A percentile compares a stretch with the other conserved stretches of the same genome.
Evolutionary conservation across 2,797 vertebrate species (phyloP).

Genomic region (Sebastes wilsoni): DNA sequence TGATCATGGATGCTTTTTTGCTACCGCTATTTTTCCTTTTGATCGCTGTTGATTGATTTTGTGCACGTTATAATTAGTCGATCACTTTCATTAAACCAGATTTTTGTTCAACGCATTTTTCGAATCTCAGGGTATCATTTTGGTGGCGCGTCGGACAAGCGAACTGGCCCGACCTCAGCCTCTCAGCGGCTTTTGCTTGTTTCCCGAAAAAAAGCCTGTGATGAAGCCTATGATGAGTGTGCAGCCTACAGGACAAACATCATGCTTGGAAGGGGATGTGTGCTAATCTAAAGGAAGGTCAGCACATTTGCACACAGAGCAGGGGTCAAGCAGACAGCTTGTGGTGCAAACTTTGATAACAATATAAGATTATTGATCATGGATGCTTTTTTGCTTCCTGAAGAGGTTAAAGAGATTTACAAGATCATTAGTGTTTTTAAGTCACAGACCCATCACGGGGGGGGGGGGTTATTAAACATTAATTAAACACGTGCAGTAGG

Average conservation of each 20-base stretch:
- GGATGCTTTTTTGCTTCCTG: neutral
- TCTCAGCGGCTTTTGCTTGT: no score
- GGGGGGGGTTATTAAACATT: neutral
- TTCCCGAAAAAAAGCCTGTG: neutral
- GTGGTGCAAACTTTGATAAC: slow-evolving; percentile 16
- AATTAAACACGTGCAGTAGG: neutral
- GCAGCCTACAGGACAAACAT: neutral
- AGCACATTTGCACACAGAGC: slow-evolving; percentile 12
- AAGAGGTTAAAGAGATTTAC: neutral
- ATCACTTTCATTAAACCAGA: no score
- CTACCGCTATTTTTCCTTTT: no score
- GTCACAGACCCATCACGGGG: neutral
- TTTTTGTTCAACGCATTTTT: no score
- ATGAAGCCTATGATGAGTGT: slow-evolving; percentile 19
- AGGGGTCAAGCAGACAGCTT: neutral
- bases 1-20: neutral
- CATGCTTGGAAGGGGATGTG: neutral
- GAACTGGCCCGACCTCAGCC: no score
- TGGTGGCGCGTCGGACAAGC: no score
- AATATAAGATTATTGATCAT: neutral
- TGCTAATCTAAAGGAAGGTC: neutral
- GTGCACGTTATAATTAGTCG: no score
- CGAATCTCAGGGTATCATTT: no score
- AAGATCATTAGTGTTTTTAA: neutral
- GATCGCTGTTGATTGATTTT: no score